phyloP scores from a whole-genome alignment of 2,113 vertebrate genomes.

The Formicarius rufipectus region DNA sequence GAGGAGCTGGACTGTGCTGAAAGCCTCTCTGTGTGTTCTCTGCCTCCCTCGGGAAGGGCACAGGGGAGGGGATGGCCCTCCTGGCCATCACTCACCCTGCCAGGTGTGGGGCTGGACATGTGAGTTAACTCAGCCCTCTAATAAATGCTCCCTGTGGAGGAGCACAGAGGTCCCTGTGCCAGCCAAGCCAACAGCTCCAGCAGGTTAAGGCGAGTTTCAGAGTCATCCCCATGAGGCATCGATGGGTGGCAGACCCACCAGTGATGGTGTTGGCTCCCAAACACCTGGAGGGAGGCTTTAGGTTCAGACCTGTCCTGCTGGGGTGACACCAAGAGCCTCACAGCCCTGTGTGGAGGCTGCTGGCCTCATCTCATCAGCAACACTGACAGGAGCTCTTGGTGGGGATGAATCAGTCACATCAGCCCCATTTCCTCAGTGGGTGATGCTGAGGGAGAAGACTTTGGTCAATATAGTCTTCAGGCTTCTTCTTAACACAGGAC shows the following conservation, averaged over 20 bases:
- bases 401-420: neutral
- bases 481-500: neutral
- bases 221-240: neutral
- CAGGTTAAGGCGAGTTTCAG: neutral
- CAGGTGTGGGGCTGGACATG: neutral
- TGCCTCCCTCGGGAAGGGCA: neutral
- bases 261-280: neutral
- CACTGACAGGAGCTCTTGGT: neutral
- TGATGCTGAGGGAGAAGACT: neutral
- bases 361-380: neutral
- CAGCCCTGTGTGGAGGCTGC: neutral
- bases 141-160: rapidly evolving
- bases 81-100: neutral
- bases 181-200: neutral
- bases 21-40: neutral
- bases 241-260: neutral
- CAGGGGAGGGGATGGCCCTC: neutral
- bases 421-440: rapidly evolving
- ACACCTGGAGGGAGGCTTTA: rapidly evolving
- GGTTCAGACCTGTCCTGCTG: neutral
- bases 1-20: neutral
- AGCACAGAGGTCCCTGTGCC: neutral
- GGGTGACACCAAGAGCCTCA: neutral
- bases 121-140: rapidly evolving
- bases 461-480: rapidly evolving